A percentile compares a stretch with the other conserved stretches of the same genome.
Conservation (phyloP, 1,140 invertebrate genomes). For the Arctopsyche grandis region DNA sequence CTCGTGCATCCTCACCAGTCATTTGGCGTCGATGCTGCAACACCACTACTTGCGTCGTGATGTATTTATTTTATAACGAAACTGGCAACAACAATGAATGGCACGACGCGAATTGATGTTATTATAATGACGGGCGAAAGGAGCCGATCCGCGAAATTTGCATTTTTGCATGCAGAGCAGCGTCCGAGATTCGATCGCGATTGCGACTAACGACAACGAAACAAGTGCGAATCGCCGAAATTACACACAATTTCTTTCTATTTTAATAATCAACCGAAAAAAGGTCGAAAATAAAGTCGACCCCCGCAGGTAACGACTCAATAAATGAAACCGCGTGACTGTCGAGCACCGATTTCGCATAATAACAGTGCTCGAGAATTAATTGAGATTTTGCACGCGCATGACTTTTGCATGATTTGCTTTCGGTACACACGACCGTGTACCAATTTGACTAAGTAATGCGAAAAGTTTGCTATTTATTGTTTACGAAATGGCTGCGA, state of each 20-base stretch:
- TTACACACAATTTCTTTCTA: not conserved
- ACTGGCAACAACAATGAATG: slow-evolving; percentile 26
- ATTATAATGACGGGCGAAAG: slow-evolving; percentile 21
- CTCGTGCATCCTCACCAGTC: not conserved
- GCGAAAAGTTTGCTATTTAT: not conserved
- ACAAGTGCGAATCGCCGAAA: not conserved
- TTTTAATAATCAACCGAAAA: not conserved
- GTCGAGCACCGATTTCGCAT: not conserved
- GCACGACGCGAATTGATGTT: slow-evolving; percentile 34
- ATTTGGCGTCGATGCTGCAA: slow-evolving; percentile 16
- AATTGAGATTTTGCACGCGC: slow-evolving; percentile 1
- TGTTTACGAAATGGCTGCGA: too few species aligned
- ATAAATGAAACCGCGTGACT: slow-evolving; percentile 17
- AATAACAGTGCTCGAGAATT: not conserved
- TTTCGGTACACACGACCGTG: not conserved
- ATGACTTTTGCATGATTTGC: not conserved
- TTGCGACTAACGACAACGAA: too few species aligned
- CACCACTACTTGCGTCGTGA: slow-evolving; percentile 44
- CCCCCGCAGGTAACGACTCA: not conserved
- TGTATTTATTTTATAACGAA: slow-evolving; percentile 52
- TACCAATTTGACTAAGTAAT: not conserved
- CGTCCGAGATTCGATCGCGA: not conserved
- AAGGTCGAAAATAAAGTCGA: not conserved
- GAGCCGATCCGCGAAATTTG: slow-evolving; percentile 16
- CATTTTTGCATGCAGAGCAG: slow-evolving; percentile 15